phyloP scores from a whole-genome alignment of 2,888 invertebrate species.

The Xestia ashworthii region DNA sequence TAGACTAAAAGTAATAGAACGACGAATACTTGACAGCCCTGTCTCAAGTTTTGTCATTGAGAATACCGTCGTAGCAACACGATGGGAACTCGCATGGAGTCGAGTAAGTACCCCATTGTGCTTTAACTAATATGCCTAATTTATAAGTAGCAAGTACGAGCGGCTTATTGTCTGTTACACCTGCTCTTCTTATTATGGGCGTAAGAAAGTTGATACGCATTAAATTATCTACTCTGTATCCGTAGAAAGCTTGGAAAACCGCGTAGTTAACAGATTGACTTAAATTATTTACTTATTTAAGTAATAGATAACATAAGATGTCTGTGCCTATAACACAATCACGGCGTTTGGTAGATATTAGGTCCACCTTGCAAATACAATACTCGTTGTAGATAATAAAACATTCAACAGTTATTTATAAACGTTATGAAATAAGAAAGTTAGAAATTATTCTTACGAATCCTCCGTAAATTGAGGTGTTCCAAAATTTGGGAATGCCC shows the following conservation, averaged over 20 bases:
- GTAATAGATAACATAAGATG: constrained; percentile 7
- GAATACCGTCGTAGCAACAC: constrained; percentile 66
- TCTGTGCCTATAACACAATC: background rate
- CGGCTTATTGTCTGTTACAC: constrained; percentile 60
- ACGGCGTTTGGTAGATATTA: background rate
- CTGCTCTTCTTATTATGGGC: constrained; percentile 56
- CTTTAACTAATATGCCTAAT: constrained; percentile 63
- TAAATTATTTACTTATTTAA: constrained; percentile 42
- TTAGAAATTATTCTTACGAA: constrained; percentile 36
- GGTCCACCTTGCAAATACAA: background rate
- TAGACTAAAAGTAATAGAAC: background rate
- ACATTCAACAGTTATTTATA: background rate
- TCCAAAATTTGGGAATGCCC: constrained; percentile 48
- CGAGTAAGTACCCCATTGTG: constrained; percentile 67
- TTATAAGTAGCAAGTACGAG: constrained; percentile 57
- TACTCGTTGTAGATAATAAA: background rate
- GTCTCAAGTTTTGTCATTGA: constrained; percentile 47
- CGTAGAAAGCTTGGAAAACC: constrained; percentile 61
- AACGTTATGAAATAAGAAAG: constrained; percentile 55
- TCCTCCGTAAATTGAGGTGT: constrained; percentile 20
- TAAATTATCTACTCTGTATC: constrained; percentile 49
- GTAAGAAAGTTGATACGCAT: constrained; percentile 62
- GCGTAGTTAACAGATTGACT: constrained; percentile 35
- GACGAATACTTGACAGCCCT: constrained; percentile 53
- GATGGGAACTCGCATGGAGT: constrained; percentile 67